phyloP scores from a whole-genome alignment of 2,797 vertebrate species.

The Siniperca obscura region DNA sequence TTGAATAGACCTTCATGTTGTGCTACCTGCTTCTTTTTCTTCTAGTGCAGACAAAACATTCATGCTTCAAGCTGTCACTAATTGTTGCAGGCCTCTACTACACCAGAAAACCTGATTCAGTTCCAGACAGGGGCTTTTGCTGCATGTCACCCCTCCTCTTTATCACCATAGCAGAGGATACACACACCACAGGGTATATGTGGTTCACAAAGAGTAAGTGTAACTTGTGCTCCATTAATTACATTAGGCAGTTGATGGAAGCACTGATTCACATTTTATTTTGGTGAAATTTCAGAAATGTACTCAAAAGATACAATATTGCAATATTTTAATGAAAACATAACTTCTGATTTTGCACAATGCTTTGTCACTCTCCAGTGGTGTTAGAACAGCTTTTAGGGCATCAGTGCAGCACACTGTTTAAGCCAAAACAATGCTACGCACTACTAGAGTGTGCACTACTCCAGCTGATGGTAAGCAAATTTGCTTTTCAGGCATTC shows the following conservation, averaged over 20 bases:
- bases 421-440: slow-evolving; percentile 4
- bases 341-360: neutral
- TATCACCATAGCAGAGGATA: neutral
- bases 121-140: neutral
- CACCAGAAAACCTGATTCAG: slow-evolving; percentile 9
- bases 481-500: slow-evolving; percentile 50
- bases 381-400: slow-evolving; percentile 14
- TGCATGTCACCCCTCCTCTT: neutral
- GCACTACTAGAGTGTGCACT: slow-evolving; percentile 11
- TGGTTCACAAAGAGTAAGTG: neutral
- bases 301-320: neutral
- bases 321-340: neutral
- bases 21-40: neutral
- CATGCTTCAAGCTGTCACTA: neutral
- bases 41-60: neutral
- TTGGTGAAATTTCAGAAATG: neutral
- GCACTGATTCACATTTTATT: neutral
- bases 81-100: neutral
- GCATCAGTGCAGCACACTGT: neutral
- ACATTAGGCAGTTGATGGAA: neutral
- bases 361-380: neutral
- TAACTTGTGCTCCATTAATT: neutral
- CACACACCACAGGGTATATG: slow-evolving; percentile 19
- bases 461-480: slow-evolving; percentile 51
- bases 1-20: neutral